Base-by-base conservation (phyloP, 2,113 vertebrate species). In the Phrynosoma platyrhinos region DNA sequence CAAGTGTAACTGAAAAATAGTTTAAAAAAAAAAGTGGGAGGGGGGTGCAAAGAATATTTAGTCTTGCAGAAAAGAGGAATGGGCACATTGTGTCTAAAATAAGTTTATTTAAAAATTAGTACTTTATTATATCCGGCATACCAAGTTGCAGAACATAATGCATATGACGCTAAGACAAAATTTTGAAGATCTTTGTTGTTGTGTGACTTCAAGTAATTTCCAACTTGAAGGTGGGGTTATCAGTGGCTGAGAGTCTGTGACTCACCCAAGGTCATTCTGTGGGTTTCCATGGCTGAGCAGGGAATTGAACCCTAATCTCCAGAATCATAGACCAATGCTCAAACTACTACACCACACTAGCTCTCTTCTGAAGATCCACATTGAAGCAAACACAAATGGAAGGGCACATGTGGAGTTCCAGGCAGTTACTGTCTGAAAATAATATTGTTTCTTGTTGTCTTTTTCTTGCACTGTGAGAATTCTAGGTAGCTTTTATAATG, bases 321-420 rank as follows among this genome's bases (percentile, higher is more conserved):
- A 47, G 47, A 47, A 47, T 47, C 47, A 47, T 47, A 47, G 47
- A 6, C 47, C 47, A 47, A 47, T 47, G 7, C 7, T 47, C 47
- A 47, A 47, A 47, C 47, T 47, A 47, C 47, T 47, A 47, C 47
- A 47, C 47, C 47, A 47, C 5, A 47, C 7, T 47, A 7, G 47
- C 47, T 47, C 47, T 47, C 47, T 47, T 47, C 47, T 47, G 47
- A 47, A 47, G 47, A 47, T 32, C 32, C 40, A 10, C 23, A 14
- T 64, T 20, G 40, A 2, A 0, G 12, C 12, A 30, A 83, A 89
- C 88, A 84, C 4, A 92, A 91, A n/a, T 42, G 9, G 90, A 75
- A 21, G 88, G 88, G 0, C 14, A n/a, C 20, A 13, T 87, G 5
- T 23, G 77, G 53, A 71, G 9, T 25, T 75, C 6, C 87, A n/a